A percentile compares a stretch with the other conserved stretches of the same genome.
Evolutionary conservation across 2,797 vertebrate species (phyloP).

Genomic region (Crocodylus rhombifer): DNA sequence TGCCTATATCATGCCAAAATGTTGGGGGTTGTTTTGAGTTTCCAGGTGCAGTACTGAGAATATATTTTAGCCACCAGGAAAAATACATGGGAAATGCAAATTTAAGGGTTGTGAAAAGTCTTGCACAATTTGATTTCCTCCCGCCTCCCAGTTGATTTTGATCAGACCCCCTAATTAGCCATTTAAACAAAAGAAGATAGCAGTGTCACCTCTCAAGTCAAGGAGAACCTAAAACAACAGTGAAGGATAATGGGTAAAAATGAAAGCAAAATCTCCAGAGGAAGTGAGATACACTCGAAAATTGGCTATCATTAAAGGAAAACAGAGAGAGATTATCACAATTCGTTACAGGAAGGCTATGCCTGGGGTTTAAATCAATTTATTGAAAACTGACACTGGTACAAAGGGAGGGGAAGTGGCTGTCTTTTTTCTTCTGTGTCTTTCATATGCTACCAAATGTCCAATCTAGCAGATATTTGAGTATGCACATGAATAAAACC

Average conservation of each 20-base stretch:
- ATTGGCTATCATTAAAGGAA: background rate
- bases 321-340: background rate
- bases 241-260: background rate
- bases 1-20: rapidly evolving
- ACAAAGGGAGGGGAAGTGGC: background rate
- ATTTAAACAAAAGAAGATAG: background rate
- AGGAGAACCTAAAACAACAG: background rate
- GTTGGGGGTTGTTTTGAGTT: background rate
- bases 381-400: background rate
- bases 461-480: background rate
- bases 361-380: background rate
- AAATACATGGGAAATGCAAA: background rate
- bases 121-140: background rate
- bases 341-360: background rate
- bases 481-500: background rate
- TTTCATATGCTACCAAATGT: background rate
- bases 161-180: background rate
- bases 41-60: background rate
- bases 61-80: background rate
- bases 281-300: background rate
- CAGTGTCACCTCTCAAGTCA: background rate
- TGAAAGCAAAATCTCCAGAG: background rate
- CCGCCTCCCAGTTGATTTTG: background rate
- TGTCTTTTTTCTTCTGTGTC: background rate
- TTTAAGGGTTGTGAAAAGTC: background rate